Conservation (phyloP, 2,113 vertebrate species). For the Saguinus midas region DNA sequence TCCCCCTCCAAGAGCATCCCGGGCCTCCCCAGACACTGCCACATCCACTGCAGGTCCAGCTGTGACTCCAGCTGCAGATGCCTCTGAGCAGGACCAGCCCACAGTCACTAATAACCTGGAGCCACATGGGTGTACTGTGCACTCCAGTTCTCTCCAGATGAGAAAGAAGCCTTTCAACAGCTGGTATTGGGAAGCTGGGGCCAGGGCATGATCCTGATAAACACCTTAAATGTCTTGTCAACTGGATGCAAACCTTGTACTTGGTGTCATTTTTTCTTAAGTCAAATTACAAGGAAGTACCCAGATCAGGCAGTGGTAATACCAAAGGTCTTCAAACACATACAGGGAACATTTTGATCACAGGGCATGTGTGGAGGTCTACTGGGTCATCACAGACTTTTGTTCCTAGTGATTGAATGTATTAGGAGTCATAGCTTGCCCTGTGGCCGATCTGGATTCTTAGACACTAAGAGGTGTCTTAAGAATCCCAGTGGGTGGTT, state of each 20-base stretch:
- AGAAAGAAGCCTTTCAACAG: slow-evolving; percentile 10
- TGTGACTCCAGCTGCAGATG: slow-evolving; percentile 45
- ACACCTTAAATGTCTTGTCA: slow-evolving; percentile 61
- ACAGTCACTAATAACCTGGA: slow-evolving; percentile 4
- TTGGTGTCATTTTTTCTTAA: slow-evolving; percentile 44
- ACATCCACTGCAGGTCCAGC: slow-evolving; percentile 50
- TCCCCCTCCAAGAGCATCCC: slow-evolving; percentile 47
- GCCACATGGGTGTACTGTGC: slow-evolving; percentile 68
- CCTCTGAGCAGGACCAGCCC: slow-evolving; percentile 66
- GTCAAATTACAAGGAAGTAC: not conserved
- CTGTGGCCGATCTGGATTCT: not conserved
- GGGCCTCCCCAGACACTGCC: not conserved
- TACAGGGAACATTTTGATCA: not conserved
- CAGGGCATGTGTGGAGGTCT: not conserved
- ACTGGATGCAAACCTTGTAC: slow-evolving; percentile 59
- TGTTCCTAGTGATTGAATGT: not conserved
- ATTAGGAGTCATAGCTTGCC: not conserved
- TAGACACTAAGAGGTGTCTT: not conserved
- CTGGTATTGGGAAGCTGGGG: not conserved
- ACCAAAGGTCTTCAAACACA: not conserved
- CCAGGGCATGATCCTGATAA: not conserved
- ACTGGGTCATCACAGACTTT: no score
- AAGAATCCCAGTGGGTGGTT: not conserved
- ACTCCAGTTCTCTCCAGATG: slow-evolving; percentile 14
- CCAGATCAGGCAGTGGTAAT: slow-evolving; percentile 27